phyloP scores from a whole-genome alignment of 1,140 invertebrate species.

The Meloidogyne floridensis region DNA sequence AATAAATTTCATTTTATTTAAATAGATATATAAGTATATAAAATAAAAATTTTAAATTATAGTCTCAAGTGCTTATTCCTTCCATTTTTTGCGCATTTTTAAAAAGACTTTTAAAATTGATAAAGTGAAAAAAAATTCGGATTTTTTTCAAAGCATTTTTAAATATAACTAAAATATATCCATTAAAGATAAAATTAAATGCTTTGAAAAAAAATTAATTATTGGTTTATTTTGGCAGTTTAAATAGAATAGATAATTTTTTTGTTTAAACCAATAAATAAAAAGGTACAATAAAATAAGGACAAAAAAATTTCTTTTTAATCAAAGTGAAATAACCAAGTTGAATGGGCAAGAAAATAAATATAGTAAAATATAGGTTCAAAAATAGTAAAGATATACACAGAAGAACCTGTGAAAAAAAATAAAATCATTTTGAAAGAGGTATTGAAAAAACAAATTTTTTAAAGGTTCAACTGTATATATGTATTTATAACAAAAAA shows the following conservation, averaged over 20 bases:
- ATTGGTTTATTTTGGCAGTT: slow-evolving; percentile 1
- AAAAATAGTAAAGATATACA: slow-evolving; percentile 1
- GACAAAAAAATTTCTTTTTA: not conserved
- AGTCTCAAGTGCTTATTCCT: no score
- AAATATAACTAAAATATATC: not conserved
- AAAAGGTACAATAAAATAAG: not conserved
- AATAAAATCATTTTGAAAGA: no score
- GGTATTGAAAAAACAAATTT: no score
- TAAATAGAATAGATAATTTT: not conserved
- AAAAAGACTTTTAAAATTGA: no score
- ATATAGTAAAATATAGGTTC: not conserved
- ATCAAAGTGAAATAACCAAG: not conserved
- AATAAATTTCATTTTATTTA: no score
- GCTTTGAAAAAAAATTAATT: not conserved
- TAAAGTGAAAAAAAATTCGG: no score
- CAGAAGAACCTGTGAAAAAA: not conserved
- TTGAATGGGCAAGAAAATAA: not conserved
- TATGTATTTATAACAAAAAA: no score
- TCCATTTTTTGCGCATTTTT: no score
- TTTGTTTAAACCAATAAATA: not conserved
- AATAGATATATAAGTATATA: no score
- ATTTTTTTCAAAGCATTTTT: not conserved
- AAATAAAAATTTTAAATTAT: no score
- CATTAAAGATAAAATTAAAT: not conserved
- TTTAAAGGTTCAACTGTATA: no score